Conservation (phyloP, 2,113 vertebrate genomes). For the Sardina pilchardus region DNA sequence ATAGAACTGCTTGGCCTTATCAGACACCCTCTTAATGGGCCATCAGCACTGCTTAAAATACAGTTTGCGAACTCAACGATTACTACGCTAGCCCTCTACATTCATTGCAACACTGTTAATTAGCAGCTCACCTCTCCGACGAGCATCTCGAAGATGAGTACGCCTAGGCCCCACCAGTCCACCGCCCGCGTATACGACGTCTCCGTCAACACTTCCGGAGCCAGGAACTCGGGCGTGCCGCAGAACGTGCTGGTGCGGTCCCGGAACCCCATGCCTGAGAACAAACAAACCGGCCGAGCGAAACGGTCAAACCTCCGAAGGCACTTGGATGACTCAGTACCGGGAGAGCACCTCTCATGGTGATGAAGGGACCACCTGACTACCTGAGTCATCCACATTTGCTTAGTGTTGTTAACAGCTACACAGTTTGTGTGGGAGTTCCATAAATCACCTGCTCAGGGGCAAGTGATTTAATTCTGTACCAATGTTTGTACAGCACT, state of each 20-base stretch:
- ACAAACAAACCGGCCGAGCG: not conserved
- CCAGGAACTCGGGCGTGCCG: slow-evolving; percentile 96
- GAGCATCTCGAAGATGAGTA: slow-evolving; percentile 99
- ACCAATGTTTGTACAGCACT: no score
- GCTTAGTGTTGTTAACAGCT: not conserved
- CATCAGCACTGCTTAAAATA: not conserved
- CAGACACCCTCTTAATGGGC: not conserved
- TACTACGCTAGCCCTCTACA: not conserved
- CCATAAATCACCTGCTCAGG: not conserved
- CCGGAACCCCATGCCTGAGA: slow-evolving; percentile 94
- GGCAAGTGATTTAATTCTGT: not conserved
- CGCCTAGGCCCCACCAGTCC: slow-evolving; percentile 98
- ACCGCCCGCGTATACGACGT: slow-evolving; percentile 97
- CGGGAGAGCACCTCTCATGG: not conserved
- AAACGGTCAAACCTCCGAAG: not conserved
- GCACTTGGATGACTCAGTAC: not conserved
- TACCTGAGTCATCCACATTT: not conserved
- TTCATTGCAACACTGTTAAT: not conserved
- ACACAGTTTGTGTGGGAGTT: not conserved
- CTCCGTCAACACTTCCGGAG: slow-evolving; percentile 96
- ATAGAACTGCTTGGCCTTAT: not conserved
- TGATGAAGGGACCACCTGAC: not conserved
- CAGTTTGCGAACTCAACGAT: not conserved
- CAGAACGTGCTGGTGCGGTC: slow-evolving; percentile 98
- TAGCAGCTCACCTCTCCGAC: slow-evolving; percentile 90